phyloP scores from a whole-genome alignment of 1,140 invertebrate genomes.

The Drosophila baimaii region DNA sequence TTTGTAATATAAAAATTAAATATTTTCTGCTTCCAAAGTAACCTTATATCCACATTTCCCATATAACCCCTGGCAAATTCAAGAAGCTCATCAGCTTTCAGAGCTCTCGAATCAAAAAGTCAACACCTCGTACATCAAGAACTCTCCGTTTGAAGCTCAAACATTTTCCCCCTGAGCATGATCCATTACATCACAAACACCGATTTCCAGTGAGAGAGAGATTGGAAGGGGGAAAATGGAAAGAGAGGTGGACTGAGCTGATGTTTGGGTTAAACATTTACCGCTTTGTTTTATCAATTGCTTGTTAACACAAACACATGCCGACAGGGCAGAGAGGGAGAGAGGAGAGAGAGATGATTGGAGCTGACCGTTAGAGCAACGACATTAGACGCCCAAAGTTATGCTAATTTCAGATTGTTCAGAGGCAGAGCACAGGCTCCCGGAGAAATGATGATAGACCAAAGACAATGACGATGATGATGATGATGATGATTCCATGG shows the following conservation, averaged over 20 bases:
- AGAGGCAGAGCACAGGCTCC: slow-evolving; percentile 18
- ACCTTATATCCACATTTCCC: background rate
- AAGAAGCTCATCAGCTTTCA: slow-evolving; percentile 20
- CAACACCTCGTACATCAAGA: slow-evolving; percentile 43
- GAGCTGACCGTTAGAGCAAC: slow-evolving; percentile 53
- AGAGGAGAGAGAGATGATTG: slow-evolving; percentile 34
- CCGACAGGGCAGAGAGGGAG: too few relatives aligned
- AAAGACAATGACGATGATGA: slow-evolving; percentile 33
- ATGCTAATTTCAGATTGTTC: slow-evolving; percentile 56
- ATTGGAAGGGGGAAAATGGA: background rate
- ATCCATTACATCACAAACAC: slow-evolving; percentile 48
- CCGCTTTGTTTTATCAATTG: slow-evolving; percentile 64
- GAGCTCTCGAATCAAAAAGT: slow-evolving; percentile 18
- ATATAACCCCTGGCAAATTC: slow-evolving; percentile 6
- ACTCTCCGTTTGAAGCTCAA: slow-evolving; percentile 9
- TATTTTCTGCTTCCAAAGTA: background rate
- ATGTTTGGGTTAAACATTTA: slow-evolving; percentile 46
- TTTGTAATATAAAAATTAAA: too few relatives aligned
- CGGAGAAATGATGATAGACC: slow-evolving; percentile 33
- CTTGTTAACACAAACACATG: slow-evolving; percentile 55
- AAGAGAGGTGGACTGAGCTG: background rate
- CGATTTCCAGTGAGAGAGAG: slow-evolving; percentile 10
- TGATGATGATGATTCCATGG: slow-evolving; percentile 42
- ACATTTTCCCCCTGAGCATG: slow-evolving; percentile 27
- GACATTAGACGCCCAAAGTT: slow-evolving; percentile 60